Evolutionary conservation across 2,113 vertebrate genomes (phyloP).

Genomic region (Datnioides undecimradiatus): DNA sequence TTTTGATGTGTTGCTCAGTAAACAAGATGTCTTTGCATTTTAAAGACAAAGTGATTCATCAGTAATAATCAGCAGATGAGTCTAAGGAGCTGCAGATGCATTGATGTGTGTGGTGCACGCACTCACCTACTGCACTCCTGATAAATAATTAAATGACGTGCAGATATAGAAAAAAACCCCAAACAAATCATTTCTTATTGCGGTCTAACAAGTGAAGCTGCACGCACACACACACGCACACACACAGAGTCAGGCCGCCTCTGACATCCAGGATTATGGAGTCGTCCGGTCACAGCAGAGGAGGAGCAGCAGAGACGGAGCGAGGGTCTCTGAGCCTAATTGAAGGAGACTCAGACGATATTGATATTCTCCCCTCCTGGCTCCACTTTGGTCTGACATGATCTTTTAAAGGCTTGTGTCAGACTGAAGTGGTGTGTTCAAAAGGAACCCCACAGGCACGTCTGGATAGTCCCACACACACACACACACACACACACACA

Average conservation of each 20-base stretch:
- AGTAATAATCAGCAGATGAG: neutral
- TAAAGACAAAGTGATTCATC: neutral
- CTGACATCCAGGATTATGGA: slow-evolving; percentile 12
- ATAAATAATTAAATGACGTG: no score
- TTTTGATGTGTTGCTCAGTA: neutral
- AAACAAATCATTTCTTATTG: neutral
- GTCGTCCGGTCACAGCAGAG: neutral
- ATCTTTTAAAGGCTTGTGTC: slow-evolving; percentile 58
- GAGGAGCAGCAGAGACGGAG: neutral
- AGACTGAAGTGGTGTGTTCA: slow-evolving; percentile 42
- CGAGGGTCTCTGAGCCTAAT: slow-evolving; percentile 36
- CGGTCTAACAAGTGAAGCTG: neutral
- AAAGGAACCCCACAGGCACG: slow-evolving; percentile 36
- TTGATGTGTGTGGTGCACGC: no score
- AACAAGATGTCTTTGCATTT: neutral
- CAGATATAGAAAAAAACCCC: neutral
- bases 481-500: neutral
- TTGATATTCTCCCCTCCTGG: slow-evolving; percentile 52
- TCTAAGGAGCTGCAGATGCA: no score
- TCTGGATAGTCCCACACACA: slow-evolving; percentile 7
- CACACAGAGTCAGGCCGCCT: neutral
- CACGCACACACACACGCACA: neutral
- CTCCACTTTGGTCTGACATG: slow-evolving; percentile 48
- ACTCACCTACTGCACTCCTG: no score
- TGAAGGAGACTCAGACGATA: slow-evolving; percentile 51